Conservation (phyloP, 1,140 invertebrate species). For the Drosophila mayri region DNA sequence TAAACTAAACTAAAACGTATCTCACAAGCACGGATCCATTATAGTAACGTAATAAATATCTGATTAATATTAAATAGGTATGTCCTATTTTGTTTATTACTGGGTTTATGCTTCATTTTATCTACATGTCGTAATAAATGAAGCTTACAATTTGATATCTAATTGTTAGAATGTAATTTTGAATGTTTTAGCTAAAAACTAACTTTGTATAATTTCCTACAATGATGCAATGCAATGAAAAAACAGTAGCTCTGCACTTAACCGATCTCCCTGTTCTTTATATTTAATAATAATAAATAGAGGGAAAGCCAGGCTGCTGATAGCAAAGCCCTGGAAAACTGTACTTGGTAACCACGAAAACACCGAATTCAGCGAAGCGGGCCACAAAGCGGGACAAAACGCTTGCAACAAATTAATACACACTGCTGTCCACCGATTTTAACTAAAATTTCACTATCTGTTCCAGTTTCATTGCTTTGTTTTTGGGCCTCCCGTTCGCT, state of each 20-base stretch:
- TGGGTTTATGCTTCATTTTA: background rate
- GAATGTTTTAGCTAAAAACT: background rate
- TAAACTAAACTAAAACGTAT: constrained; percentile 4
- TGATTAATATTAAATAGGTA: background rate
- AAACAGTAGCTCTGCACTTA: no score
- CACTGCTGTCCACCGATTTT: background rate
- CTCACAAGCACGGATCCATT: background rate
- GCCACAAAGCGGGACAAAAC: background rate
- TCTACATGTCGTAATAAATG: background rate
- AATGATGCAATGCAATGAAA: no score
- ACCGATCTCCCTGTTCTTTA: background rate
- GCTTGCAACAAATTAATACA: constrained; percentile 15
- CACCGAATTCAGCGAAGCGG: constrained; percentile 2
- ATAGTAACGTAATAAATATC: constrained; percentile 1
- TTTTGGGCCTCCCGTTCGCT: background rate
- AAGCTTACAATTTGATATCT: background rate
- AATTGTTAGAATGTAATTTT: background rate
- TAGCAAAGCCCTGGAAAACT: constrained; percentile 8
- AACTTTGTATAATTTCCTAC: background rate
- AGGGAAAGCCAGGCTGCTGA: background rate
- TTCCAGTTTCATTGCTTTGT: background rate
- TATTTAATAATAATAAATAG: background rate
- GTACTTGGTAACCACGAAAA: constrained; percentile 4
- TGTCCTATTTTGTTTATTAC: background rate
- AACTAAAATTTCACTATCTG: constrained; percentile 10